A percentile compares a stretch with the other conserved stretches of the same genome.
Conservation (phyloP, 2,113 vertebrate species). For the Scalopus aquaticus region DNA sequence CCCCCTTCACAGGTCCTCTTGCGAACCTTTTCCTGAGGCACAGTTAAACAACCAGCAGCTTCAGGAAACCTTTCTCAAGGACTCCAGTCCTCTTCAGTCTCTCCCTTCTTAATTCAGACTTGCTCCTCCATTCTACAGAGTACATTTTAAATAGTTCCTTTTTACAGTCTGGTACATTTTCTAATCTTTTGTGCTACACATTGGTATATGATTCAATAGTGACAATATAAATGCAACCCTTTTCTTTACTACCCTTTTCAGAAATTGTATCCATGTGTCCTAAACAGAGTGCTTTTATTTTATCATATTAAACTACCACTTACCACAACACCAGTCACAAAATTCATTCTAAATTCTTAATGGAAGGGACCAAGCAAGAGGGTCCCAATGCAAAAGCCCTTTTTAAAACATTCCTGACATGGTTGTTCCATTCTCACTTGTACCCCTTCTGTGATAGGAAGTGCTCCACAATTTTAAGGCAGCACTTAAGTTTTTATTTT, state of each 20-base stretch:
- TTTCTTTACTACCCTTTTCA: constrained; percentile 7
- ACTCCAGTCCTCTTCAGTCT: background rate
- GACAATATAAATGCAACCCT: background rate
- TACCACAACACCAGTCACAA: background rate
- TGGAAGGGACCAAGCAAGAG: background rate
- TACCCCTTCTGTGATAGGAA: background rate
- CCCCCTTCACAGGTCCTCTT: background rate
- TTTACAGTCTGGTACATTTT: background rate
- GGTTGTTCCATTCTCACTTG: background rate
- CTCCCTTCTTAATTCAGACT: constrained; percentile 11
- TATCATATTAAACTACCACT: background rate
- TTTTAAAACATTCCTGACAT: background rate
- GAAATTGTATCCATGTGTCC: background rate
- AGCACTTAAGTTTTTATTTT: background rate
- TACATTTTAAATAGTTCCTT: background rate
- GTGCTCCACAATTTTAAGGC: background rate
- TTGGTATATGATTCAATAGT: background rate
- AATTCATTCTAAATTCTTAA: background rate
- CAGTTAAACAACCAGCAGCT: background rate
- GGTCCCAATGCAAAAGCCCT: background rate
- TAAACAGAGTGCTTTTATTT: constrained; percentile 30
- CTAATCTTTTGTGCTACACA: background rate
- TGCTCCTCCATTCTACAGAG: background rate
- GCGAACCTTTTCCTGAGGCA: background rate
- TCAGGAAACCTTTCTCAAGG: background rate